Evolutionary conservation across 2,888 invertebrate genomes (phyloP).

Genomic region (Enoplolaimus lenunculus): DNA sequence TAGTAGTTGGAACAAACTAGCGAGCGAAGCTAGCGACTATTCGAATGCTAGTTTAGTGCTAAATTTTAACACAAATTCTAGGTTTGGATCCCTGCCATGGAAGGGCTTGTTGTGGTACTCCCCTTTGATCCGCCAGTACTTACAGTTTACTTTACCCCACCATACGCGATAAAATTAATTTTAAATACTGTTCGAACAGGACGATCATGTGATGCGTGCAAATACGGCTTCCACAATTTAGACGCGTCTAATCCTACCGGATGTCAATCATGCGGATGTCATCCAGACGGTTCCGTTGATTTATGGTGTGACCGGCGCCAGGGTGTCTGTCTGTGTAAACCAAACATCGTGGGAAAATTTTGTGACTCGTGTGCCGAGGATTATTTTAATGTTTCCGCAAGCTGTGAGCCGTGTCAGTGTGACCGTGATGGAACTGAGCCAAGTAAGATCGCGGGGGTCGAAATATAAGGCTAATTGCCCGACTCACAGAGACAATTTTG

Average conservation of each 20-base stretch:
- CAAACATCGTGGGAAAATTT: constrained; percentile 38
- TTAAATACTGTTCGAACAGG: too few species aligned
- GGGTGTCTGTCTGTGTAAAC: constrained; percentile 42
- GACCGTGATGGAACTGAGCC: constrained; percentile 14
- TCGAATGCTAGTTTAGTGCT: too few species aligned
- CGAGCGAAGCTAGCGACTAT: too few species aligned
- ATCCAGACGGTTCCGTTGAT: constrained; percentile 39
- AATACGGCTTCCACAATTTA: constrained; percentile 39
- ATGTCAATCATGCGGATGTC: constrained; percentile 42
- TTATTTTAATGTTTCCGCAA: constrained; percentile 29
- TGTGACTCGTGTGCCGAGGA: constrained; percentile 43
- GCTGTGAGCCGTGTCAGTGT: constrained; percentile 10
- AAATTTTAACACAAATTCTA: too few species aligned
- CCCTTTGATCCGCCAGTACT: too few species aligned
- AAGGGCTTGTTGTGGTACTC: too few species aligned
- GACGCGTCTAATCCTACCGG: constrained; percentile 36
- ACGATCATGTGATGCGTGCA: constrained; percentile 3
- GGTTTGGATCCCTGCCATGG: too few species aligned
- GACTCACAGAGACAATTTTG: too few species aligned
- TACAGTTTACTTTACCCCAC: too few species aligned
- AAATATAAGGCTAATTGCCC: too few species aligned
- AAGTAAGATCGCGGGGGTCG: neutral
- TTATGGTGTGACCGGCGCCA: constrained; percentile 40
- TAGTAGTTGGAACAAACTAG: too few species aligned
- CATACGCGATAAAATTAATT: too few species aligned